phyloP scores from a whole-genome alignment of 2,888 invertebrate species.

The Nymphalis polychloros region DNA sequence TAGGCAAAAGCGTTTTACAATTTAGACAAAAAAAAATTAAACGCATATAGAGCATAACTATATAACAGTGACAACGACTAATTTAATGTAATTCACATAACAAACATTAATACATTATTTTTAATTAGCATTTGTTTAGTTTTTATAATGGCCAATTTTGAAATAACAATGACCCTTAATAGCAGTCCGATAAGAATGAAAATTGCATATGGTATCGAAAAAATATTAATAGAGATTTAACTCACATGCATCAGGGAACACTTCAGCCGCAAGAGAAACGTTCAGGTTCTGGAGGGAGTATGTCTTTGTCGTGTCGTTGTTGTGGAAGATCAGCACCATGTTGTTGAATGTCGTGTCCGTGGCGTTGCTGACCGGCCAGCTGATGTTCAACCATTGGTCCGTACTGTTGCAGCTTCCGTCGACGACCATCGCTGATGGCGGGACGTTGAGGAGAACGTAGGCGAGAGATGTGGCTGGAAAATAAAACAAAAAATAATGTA shows the following conservation, averaged over 20 bases:
- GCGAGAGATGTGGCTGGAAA: constrained; percentile 44
- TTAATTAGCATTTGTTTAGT: too few relatives aligned
- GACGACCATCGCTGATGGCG: constrained; percentile 52
- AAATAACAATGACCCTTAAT: background rate
- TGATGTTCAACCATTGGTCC: constrained; percentile 61
- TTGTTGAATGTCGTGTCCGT: constrained; percentile 45
- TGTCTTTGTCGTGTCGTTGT: constrained; percentile 60
- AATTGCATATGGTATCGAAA: background rate
- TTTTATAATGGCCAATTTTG: background rate
- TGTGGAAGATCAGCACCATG: constrained; percentile 56
- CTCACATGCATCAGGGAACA: constrained; percentile 70
- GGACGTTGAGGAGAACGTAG: constrained; percentile 59
- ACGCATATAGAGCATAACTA: too few relatives aligned
- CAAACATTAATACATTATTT: too few relatives aligned
- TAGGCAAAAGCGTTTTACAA: too few relatives aligned
- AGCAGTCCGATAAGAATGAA: background rate
- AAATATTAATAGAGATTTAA: constrained; percentile 28
- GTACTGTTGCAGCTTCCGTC: constrained; percentile 57
- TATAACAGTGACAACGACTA: too few relatives aligned
- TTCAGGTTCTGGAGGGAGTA: constrained; percentile 59
- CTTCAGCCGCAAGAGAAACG: constrained; percentile 59
- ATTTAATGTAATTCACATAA: too few relatives aligned
- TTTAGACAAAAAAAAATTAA: too few relatives aligned
- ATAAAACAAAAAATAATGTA: too few relatives aligned
- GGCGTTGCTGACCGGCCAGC: constrained; percentile 40